phyloP scores from a whole-genome alignment of 2,113 vertebrate species.

The Lepisosteus osseus region DNA sequence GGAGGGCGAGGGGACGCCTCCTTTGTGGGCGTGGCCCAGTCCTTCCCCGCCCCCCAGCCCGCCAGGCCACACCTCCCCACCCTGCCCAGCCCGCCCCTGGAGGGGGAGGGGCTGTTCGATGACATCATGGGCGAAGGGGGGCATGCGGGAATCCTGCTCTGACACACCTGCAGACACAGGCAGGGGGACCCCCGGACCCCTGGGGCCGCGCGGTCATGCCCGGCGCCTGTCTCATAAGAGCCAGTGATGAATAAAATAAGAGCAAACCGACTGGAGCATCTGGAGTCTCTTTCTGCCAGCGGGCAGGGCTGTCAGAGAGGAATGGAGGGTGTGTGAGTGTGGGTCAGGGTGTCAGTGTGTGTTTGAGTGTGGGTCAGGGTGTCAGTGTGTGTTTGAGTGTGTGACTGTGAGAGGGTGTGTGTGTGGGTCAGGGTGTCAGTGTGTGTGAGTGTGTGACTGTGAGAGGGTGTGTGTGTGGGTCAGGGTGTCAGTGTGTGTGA shows the following conservation, averaged over 20 bases:
- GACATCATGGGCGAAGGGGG: slow-evolving; percentile 52
- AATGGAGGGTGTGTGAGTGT: not conserved
- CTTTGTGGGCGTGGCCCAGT: slow-evolving; percentile 68
- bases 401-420: no score
- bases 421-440: no score
- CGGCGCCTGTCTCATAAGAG: no score
- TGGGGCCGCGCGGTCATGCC: not conserved
- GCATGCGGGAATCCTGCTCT: not conserved
- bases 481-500: not conserved
- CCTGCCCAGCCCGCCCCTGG: slow-evolving; percentile 50
- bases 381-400: no score
- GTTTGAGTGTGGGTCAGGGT: no score
- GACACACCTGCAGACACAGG: not conserved
- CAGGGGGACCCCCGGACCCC: not conserved
- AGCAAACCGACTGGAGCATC: not conserved
- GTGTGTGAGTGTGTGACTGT: no score
- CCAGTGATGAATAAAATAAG: not conserved
- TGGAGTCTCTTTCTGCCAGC: not conserved
- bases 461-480: no score
- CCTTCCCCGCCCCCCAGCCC: slow-evolving; percentile 48
- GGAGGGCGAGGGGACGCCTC: slow-evolving; percentile 19
- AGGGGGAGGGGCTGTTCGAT: slow-evolving; percentile 64
- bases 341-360: no score
- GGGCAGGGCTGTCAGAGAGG: no score
- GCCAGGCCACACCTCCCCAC: slow-evolving; percentile 24